Conservation (phyloP, 2,888 invertebrate species). For the Bellardia pandia region DNA sequence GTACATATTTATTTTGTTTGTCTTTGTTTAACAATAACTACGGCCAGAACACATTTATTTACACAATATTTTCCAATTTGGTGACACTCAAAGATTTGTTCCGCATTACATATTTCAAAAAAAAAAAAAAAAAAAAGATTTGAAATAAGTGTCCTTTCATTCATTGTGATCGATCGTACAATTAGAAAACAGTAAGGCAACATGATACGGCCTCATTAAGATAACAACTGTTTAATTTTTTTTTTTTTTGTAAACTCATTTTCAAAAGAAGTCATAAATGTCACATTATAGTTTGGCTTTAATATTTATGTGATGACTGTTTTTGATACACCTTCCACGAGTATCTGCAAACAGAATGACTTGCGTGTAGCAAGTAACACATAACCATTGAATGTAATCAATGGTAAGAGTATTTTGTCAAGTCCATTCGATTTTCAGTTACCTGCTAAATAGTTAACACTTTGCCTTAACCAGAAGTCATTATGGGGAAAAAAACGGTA, state of each 20-base stretch:
- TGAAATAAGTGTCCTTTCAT: slow-evolving; percentile 5
- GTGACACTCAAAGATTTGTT: slow-evolving; percentile 68
- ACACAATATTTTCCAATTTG: slow-evolving; percentile 58
- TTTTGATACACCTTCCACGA: slow-evolving; percentile 77
- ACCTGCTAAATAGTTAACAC: slow-evolving; percentile 68
- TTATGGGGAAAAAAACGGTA: slow-evolving; percentile 20
- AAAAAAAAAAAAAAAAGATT: neutral
- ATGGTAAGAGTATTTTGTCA: slow-evolving; percentile 45
- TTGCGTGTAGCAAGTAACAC: neutral
- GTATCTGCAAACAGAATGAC: slow-evolving; percentile 39
- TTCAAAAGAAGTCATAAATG: slow-evolving; percentile 79
- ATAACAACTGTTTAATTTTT: slow-evolving; percentile 72
- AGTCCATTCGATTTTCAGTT: slow-evolving; percentile 19
- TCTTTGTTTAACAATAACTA: neutral
- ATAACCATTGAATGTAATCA: slow-evolving; percentile 6
- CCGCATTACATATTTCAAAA: too few species aligned
- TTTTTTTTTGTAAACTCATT: slow-evolving; percentile 27
- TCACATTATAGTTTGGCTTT: slow-evolving; percentile 75
- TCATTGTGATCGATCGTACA: slow-evolving; percentile 32
- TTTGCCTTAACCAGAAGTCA: slow-evolving; percentile 59
- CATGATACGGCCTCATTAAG: slow-evolving; percentile 77
- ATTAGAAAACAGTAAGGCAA: slow-evolving; percentile 60
- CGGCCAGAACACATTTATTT: slow-evolving; percentile 52
- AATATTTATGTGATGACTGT: slow-evolving; percentile 81
- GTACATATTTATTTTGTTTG: neutral